These are phyloP conservation scores for Liasis olivaceus DNA, from an alignment of 2,797 vertebrate species.

Conservation along the genomic window DNA sequence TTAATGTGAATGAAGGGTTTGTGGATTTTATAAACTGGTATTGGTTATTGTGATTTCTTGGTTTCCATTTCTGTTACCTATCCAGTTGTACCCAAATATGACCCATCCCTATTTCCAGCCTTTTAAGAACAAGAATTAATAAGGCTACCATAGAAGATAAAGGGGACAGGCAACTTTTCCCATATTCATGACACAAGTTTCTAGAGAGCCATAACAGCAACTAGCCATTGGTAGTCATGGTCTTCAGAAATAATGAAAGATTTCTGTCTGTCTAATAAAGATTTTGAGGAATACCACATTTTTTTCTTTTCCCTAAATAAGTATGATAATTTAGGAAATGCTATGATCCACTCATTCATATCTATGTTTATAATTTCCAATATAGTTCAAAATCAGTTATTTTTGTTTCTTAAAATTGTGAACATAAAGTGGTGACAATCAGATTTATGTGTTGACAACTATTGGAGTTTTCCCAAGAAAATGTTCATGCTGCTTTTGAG, in stretches of 20 bases:
- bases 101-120: not conserved
- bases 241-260: not conserved
- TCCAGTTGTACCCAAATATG: not conserved
- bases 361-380: constrained; percentile 16
- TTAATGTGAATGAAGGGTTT: not conserved
- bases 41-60: not conserved
- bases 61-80: not conserved
- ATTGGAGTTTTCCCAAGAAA: not conserved
- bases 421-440: not conserved
- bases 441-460: constrained; percentile 1
- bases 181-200: not conserved
- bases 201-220: not conserved
- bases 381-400: not conserved
- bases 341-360: constrained; percentile 18
- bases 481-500: not conserved
- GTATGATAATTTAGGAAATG: not conserved
- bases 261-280: not conserved
- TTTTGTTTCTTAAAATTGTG: constrained; percentile 1
- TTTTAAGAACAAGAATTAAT: not conserved
- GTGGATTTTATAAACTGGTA: not conserved
- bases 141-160: not conserved
- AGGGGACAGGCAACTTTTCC: not conserved
- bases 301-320: not conserved
- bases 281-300: not conserved
- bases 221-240: not conserved